A percentile compares a stretch with the other conserved stretches of the same genome.
Evolutionary conservation across 2,113 vertebrate species (phyloP).

Genomic region (Xenus cinereus): DNA sequence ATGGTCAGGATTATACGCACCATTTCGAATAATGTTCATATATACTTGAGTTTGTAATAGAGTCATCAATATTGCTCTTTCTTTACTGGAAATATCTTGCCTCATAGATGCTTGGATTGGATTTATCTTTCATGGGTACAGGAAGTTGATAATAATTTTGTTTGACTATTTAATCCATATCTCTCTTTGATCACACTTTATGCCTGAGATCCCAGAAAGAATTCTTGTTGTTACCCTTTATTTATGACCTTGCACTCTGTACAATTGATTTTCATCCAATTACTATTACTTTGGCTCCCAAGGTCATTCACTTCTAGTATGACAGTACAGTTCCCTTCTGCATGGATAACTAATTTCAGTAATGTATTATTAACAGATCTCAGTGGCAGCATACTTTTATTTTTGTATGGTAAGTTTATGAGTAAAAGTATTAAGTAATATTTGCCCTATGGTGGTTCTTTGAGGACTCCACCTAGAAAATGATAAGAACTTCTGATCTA

Average conservation of each 20-base stretch:
- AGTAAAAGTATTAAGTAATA: not conserved
- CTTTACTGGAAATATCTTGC: not conserved
- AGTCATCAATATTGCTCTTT: not conserved
- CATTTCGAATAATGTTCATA: not conserved
- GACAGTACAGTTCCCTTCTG: not conserved
- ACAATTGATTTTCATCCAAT: not conserved
- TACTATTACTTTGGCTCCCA: not conserved
- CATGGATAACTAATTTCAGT: not conserved
- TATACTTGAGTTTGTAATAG: not conserved
- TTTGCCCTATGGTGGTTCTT: not conserved
- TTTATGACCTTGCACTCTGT: not conserved
- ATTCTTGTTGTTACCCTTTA: not conserved
- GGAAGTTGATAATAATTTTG: not conserved
- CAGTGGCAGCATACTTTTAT: not conserved
- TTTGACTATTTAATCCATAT: not conserved
- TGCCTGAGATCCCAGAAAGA: not conserved
- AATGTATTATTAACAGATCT: not conserved
- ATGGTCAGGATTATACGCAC: not conserved
- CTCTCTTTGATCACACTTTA: not conserved
- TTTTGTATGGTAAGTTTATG: not conserved
- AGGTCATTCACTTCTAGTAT: not conserved
- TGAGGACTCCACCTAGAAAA: not conserved
- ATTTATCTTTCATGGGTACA: not conserved
- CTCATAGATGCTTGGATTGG: not conserved
- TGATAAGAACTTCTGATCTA: not conserved